Base-by-base conservation (phyloP, 2,888 invertebrate species). In the Glaucopsyche alexis region DNA sequence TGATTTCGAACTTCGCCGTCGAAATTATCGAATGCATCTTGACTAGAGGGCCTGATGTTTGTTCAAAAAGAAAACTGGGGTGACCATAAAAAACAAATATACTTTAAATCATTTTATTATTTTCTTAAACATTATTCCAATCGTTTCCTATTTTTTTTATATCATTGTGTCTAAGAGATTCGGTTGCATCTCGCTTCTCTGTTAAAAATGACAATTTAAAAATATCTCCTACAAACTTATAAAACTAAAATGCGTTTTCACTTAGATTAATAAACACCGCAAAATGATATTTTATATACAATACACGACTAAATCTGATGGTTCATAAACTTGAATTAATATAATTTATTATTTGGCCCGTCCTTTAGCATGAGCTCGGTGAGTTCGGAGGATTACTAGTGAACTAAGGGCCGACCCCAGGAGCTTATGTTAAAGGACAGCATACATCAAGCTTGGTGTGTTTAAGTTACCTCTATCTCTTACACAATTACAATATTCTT, bases 61-160 rank as follows among this genome's bases (percentile, higher is more conserved):
- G 29, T 29, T 29, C 29, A 42, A 42, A 42, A 42, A 42, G 42
- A 42, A 19, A 55, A 55, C 11, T 5, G 19, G 55, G 5, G 19
- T 55, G 19, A 16, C 11, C 55, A 55, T 19, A 55, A 55, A 81
- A 80, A 76, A 72, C 77, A 74, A 75, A 76, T 65, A 74, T 87
- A 85, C 86, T 89, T 90, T 86, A 89, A 91, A 91, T 91, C 86
- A 90, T 93, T 92, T 69, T 92, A 91, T 91, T 91, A 89, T 91
- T 92, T 91, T 93, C 91, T 93, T 93, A 92, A 92, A 90, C 91
- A 88, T 87, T 90, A 89, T 90, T 91, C 90, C 90, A 91, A 90
- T 90, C 87, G 91, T 87, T 91, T 91, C 87, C 88, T 90, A 88
- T 89, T 91, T 92, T 91, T 90, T 90, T 91, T 91, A n/a, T 87